A percentile compares a stretch with the other conserved stretches of the same genome.
Evolutionary conservation across 2,113 vertebrate genomes (phyloP).

Genomic region (Salminus brasiliensis): DNA sequence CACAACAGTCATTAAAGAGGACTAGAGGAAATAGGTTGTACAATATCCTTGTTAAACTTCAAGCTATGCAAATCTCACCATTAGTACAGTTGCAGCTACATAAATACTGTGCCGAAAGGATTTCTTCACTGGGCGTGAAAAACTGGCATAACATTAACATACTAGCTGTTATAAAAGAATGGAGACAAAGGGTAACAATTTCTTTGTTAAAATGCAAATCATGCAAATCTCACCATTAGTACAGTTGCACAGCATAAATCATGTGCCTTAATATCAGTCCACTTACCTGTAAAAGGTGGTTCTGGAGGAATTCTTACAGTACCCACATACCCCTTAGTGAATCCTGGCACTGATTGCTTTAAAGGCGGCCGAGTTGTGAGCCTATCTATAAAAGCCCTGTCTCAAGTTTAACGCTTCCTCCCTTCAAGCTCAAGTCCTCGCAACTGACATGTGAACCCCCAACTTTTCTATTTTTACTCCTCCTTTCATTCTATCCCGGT

Average conservation of each 20-base stretch:
- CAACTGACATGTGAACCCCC: constrained; percentile 59
- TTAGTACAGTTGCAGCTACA: background rate
- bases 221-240: background rate
- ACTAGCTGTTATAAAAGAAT: background rate
- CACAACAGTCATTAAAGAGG: no score
- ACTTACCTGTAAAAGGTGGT: constrained; percentile 9
- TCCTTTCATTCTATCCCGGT: constrained; percentile 60
- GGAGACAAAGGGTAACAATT: no score
- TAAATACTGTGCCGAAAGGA: no score
- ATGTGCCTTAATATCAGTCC: no score
- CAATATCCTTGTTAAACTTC: no score
- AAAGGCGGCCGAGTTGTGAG: constrained; percentile 40
- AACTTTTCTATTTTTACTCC: constrained; percentile 62
- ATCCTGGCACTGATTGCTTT: constrained; percentile 6
- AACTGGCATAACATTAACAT: no score
- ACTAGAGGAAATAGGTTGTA: no score
- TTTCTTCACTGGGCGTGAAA: no score
- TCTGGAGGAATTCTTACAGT: background rate
- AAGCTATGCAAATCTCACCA: no score
- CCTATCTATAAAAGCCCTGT: constrained; percentile 42
- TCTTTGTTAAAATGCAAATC: background rate
- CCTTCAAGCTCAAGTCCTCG: constrained; percentile 53
- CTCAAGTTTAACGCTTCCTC: constrained; percentile 48
- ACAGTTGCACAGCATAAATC: background rate
- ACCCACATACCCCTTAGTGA: background rate